Evolutionary conservation across 1,140 invertebrate species (phyloP), one percentile per base, ranked within the genome.

Genomic region (Colletes latitarsis): DNA sequence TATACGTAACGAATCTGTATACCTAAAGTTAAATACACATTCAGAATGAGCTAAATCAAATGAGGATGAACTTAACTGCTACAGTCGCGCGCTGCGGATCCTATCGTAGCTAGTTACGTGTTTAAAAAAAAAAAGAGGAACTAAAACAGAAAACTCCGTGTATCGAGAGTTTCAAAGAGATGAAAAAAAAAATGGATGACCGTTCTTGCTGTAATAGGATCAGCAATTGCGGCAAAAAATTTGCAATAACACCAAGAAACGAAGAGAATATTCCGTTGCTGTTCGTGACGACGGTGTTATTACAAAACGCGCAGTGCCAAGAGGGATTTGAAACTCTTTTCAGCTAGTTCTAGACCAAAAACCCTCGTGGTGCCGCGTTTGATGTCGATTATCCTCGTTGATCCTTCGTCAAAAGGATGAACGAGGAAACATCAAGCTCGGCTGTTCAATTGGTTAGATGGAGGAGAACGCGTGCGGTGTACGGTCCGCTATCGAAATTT

Each of bases 61-160:
- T 76, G 82, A 79, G 49, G 58, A 73, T 82, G 80, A 82, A 64
- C 84, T 82, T 82, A 86, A 71, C 43, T 69, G 52, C 55, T 86
- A 89, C 63, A 88, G 52, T 89, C 89, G 90, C 92, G 91, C 91
- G 86, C 86, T 89, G 86, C 85, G 71, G 81, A 84, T 84, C 89
- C 88, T 90, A 91, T 88, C 87, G 84, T 70, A 71, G 41, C 75
- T 62, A 49, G 21, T 8, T 71, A 19, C 14, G 15, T 21, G 43
- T 19, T n/a, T 12, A 9, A 19, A 21, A 19, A 67, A 67, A 19
- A 46, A 49, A 62, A 39, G 4, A 46, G 2, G 10, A 60, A 4
- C 14, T 6, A 43, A 46, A 17, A 21, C 8, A n/a, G 8, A n/a
- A 0, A 41, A 66, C 58, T 43, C 52, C n/a, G 3, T 57, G 64